Conservation (phyloP, 1,140 invertebrate genomes). For the Idris sp. region DNA sequence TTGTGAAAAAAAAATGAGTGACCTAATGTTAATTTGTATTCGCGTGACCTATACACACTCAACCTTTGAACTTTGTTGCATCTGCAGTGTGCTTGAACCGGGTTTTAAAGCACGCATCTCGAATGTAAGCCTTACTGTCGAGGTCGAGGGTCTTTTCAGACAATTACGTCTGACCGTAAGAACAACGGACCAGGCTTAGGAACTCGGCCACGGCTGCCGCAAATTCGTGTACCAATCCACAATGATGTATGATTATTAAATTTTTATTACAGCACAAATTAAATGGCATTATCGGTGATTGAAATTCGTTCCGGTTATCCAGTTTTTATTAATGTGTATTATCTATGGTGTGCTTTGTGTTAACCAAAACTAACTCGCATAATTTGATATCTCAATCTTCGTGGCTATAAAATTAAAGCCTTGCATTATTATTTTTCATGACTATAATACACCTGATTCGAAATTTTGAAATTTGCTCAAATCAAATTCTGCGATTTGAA, state of each 20-base stretch:
- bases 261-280: slow-evolving; percentile 37
- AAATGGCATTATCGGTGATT: slow-evolving; percentile 41
- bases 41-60: slow-evolving; percentile 52
- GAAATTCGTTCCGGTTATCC: slow-evolving; percentile 41
- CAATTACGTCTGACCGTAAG: slow-evolving; percentile 49
- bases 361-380: slow-evolving; percentile 14
- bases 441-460: no score
- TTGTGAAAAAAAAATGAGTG: slow-evolving; percentile 42
- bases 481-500: no score
- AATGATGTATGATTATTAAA: slow-evolving; percentile 49
- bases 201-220: slow-evolving; percentile 53
- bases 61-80: slow-evolving; percentile 48
- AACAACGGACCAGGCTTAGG: slow-evolving; percentile 46
- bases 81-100: slow-evolving; percentile 42
- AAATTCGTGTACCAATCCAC: slow-evolving; percentile 45
- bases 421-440: background rate
- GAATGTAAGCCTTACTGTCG: slow-evolving; percentile 37
- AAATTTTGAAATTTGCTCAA: no score
- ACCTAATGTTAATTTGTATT: slow-evolving; percentile 56
- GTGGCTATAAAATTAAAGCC: background rate
- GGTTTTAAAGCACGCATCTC: slow-evolving; percentile 53
- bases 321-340: slow-evolving; percentile 26
- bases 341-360: slow-evolving; percentile 34
- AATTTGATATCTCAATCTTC: slow-evolving; percentile 23
- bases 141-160: slow-evolving; percentile 52